Percentiles rank a stretch among this genome's conserved stretches.
Conservation (phyloP, 2,888 invertebrate species). For the Copidosoma aretas region DNA sequence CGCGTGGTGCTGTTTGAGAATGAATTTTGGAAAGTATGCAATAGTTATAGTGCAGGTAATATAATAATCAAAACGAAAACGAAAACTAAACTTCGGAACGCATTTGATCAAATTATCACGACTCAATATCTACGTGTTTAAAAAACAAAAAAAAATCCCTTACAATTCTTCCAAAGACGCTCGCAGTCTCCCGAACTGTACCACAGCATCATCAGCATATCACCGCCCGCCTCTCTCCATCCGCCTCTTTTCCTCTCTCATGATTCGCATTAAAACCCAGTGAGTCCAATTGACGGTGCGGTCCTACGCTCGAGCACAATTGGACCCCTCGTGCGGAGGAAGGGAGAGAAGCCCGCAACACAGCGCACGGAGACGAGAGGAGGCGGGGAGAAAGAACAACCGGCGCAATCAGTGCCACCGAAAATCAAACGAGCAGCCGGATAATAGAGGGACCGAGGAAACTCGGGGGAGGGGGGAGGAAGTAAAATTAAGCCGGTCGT, state of each 20-base stretch:
- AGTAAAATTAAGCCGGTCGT: constrained; percentile 23
- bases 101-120: no score
- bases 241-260: not conserved
- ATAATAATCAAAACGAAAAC: no score
- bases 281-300: not conserved
- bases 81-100: no score
- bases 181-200: not conserved
- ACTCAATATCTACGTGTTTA: no score
- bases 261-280: not conserved
- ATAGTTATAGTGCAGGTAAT: no score
- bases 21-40: no score
- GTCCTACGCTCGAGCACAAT: constrained; percentile 12
- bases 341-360: not conserved
- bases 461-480: constrained; percentile 11
- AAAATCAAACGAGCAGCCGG: not conserved
- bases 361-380: no score
- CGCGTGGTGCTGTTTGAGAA: no score
- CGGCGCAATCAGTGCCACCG: constrained; percentile 4
- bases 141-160: not conserved
- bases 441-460: no score
- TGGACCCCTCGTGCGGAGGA: constrained; percentile 6
- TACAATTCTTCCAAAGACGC: not conserved
- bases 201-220: not conserved
- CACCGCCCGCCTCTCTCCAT: not conserved
- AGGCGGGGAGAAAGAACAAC: not conserved